Conservation (phyloP, 2,888 invertebrate genomes). For the Platycheirus albimanus region DNA sequence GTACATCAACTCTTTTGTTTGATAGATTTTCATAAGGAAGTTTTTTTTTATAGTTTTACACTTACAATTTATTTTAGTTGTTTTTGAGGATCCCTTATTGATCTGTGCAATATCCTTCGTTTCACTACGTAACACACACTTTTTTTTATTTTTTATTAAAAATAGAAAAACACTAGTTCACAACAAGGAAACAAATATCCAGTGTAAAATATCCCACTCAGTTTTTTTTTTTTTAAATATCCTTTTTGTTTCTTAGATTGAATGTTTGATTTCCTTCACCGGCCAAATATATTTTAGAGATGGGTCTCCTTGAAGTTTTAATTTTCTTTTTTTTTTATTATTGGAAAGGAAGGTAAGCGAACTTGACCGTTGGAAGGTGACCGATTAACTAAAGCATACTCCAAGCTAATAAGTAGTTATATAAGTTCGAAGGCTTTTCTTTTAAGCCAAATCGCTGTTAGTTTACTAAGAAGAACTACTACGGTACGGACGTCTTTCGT, state of each 20-base stretch:
- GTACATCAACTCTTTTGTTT: conserved; percentile 55
- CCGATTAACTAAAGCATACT: conserved; percentile 82
- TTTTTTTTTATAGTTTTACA: conserved; percentile 25
- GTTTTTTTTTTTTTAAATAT: conserved; percentile 30
- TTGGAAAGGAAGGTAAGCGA: conserved; percentile 78
- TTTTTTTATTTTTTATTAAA: neutral
- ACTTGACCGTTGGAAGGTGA: conserved; percentile 83
- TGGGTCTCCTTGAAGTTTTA: conserved; percentile 32
- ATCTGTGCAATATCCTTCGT: conserved; percentile 38
- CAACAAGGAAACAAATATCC: neutral
- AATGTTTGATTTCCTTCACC: conserved; percentile 40
- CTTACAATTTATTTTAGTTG: conserved; percentile 45
- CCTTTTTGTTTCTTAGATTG: conserved; percentile 37
- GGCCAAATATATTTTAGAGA: conserved; percentile 21
- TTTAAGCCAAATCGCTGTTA: conserved; percentile 68
- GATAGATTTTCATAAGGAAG: neutral
- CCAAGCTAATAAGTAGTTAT: conserved; percentile 81
- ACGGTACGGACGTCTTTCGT: conserved; percentile 40
- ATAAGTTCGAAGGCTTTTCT: conserved; percentile 81
- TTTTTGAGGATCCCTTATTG: conserved; percentile 28
- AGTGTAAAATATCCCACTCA: conserved; percentile 35
- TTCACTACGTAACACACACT: conserved; percentile 40
- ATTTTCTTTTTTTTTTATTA: conserved; percentile 46
- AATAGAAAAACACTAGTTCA: conserved; percentile 16
- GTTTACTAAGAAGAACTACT: conserved; percentile 17